Base-by-base conservation (phyloP, 2,888 invertebrate species). In the Sabatieria punctata region DNA sequence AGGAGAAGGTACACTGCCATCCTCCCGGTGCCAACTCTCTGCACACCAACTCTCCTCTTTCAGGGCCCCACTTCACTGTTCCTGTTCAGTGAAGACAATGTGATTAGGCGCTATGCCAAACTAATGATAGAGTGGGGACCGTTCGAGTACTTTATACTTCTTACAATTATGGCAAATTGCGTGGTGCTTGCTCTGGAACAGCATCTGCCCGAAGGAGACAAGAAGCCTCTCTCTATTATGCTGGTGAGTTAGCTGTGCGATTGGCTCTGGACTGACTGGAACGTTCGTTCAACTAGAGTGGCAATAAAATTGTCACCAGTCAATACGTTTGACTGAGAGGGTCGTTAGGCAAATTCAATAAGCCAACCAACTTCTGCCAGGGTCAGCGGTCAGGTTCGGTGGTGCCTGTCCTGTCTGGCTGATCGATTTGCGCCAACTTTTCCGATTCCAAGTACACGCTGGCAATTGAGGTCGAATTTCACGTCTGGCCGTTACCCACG, bases 61-160 rank as follows among this genome's bases (percentile, higher is more conserved):
- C 13, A 62, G n/a, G 68, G 67, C 75, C 86, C 88, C 73, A 79
- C 82, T 75, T 91, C 93, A 74, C 81, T 95, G 73, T 95, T 93
- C 78, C 80, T 95, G 77, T 82, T 95, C 75, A 83, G 85, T 74
- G 88, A 93, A 77, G 85, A 88, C 75, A 93, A 93, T 75, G 80
- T 80, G 75, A 82, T 95, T 74, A 80, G 95, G 75, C 85, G 82
- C 74, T 83, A 88, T 75, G 93, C 93, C 75, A 84, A 85, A 75
- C 89, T 89, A 77, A 89, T 97, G 76, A 97, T 97, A 75, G 95
- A 97, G 79, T 97, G 95, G 95, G 91, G 89, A 79, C 97, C 97
- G 74, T 99, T 99, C 76, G 97, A 99, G 78, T 97, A 95, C 78
- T 93, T 95, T 78, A 97, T 99, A 77, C 82, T 99, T 76, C 80